Conservation (phyloP, 2,888 invertebrate species). For the Abrostola triplasia region DNA sequence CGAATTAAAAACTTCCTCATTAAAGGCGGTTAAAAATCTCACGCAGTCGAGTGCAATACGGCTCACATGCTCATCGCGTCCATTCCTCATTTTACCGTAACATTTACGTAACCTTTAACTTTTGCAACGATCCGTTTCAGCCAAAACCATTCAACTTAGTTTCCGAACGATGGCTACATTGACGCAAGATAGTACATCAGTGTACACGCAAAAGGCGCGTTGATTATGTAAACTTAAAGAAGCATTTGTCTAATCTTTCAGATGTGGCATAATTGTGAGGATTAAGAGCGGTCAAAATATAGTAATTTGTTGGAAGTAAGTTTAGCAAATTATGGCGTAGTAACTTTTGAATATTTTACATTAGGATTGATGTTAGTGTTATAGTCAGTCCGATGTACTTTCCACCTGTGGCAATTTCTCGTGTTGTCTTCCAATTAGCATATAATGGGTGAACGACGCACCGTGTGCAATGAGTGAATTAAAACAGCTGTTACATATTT, state of each 20-base stretch:
- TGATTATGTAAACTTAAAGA: slow-evolving; percentile 62
- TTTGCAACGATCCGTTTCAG: slow-evolving; percentile 58
- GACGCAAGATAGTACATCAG: slow-evolving; percentile 57
- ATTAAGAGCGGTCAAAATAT: not conserved
- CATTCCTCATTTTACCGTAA: slow-evolving; percentile 63
- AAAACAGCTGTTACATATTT: slow-evolving; percentile 70
- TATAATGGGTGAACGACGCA: slow-evolving; percentile 70
- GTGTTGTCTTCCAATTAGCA: slow-evolving; percentile 79
- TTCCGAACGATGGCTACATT: slow-evolving; percentile 57
- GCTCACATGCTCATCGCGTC: slow-evolving; percentile 64
- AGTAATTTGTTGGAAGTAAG: slow-evolving; percentile 1
- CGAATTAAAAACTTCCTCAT: slow-evolving; percentile 2
- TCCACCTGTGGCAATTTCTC: slow-evolving; percentile 68
- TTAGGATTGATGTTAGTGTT: slow-evolving; percentile 13
- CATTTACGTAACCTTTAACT: slow-evolving; percentile 63
- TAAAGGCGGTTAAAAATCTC: slow-evolving; percentile 7
- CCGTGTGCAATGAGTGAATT: slow-evolving; percentile 72
- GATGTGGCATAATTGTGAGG: slow-evolving; percentile 28
- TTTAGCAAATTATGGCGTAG: not conserved
- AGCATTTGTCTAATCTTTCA: slow-evolving; percentile 42
- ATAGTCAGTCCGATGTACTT: slow-evolving; percentile 52
- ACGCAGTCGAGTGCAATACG: slow-evolving; percentile 36
- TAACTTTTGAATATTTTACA: not conserved
- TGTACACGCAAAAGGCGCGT: slow-evolving; percentile 49
- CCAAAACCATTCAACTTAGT: slow-evolving; percentile 50